Evolutionary conservation across 2,797 vertebrate species (phyloP).

Genomic region (Psittacula derbiana): DNA sequence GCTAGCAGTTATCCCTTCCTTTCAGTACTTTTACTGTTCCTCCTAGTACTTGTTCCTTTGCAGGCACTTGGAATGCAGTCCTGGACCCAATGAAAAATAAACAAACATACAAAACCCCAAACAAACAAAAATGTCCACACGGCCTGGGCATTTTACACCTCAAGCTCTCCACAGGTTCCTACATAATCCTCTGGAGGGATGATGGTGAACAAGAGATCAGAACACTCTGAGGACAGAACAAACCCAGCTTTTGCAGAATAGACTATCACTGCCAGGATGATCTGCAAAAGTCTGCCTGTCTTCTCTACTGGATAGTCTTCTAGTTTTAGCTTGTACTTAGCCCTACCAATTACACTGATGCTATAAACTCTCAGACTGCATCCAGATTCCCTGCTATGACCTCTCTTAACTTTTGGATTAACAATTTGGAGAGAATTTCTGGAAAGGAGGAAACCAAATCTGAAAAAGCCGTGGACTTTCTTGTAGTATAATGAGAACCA

Average conservation of each 20-base stretch:
- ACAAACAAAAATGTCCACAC: accelerated
- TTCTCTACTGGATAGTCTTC: background rate
- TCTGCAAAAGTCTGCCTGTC: background rate
- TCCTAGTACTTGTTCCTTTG: background rate
- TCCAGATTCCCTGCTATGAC: background rate
- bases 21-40: background rate
- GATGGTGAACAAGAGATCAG: background rate
- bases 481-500: background rate
- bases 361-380: background rate
- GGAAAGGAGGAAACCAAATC: background rate
- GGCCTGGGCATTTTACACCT: background rate
- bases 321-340: background rate
- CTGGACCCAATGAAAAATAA: accelerated
- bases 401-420: background rate
- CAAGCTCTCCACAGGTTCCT: background rate
- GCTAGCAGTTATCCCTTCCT: background rate
- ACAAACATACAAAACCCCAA: background rate
- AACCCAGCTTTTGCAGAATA: background rate
- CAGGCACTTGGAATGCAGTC: background rate
- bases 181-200: background rate
- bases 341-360: accelerated
- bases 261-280: background rate
- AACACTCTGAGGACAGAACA: background rate
- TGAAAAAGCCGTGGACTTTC: background rate
- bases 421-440: background rate